Conservation (phyloP, 2,113 vertebrate genomes). For the Apodemus speciosus region DNA sequence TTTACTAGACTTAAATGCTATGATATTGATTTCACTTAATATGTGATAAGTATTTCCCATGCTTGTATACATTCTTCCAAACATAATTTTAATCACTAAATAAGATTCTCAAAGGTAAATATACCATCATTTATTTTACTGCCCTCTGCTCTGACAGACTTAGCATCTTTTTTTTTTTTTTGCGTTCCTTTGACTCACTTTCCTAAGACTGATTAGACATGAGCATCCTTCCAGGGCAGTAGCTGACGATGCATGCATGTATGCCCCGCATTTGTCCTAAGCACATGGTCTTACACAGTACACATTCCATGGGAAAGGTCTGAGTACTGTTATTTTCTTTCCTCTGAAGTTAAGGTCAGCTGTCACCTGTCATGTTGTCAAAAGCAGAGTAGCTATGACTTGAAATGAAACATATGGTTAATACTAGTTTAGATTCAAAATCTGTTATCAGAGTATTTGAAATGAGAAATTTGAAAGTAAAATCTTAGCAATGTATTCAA, state of each 20-base stretch:
- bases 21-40: neutral
- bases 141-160: neutral
- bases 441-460: neutral
- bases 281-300: neutral
- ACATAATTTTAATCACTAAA: neutral
- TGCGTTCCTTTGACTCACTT: neutral
- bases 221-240: neutral
- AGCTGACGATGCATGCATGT: neutral
- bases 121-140: neutral
- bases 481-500: constrained; percentile 1
- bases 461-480: neutral
- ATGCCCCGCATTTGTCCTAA: neutral
- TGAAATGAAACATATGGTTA: neutral
- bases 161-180: neutral
- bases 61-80: neutral
- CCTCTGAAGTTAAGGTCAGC: constrained; percentile 8
- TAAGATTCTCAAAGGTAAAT: neutral
- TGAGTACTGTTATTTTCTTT: neutral
- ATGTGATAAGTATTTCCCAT: neutral
- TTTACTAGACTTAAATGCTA: neutral
- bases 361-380: neutral
- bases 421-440: neutral
- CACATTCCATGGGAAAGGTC: neutral
- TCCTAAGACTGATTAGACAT: neutral
- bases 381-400: constrained; percentile 32